Percentiles rank a stretch among this genome's conserved stretches.
phyloP scores from a whole-genome alignment of 2,888 invertebrate species.

The Branchellion lobata region DNA sequence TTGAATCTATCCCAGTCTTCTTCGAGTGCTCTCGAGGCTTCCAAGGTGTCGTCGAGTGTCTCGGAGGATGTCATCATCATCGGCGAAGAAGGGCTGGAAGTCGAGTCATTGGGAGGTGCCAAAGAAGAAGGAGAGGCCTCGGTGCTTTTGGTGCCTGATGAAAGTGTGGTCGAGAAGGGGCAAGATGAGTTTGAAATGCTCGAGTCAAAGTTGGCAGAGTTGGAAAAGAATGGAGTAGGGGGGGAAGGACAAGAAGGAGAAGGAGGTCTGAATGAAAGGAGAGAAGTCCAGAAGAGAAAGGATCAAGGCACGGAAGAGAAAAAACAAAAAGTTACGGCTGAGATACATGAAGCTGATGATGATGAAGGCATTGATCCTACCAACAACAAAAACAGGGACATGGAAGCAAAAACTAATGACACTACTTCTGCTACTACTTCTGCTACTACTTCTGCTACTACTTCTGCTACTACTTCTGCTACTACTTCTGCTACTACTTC shows the following conservation, averaged over 20 bases:
- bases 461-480: too few species aligned
- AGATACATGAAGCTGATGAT: slow-evolving; percentile 15
- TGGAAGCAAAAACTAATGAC: neutral
- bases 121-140: slow-evolving; percentile 10
- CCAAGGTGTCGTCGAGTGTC: neutral
- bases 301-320: too few species aligned
- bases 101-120: neutral
- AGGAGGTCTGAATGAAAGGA: too few species aligned
- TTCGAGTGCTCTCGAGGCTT: neutral
- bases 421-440: too few species aligned
- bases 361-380: neutral
- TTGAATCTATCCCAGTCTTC: neutral
- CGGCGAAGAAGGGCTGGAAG: neutral
- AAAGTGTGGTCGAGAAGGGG: neutral
- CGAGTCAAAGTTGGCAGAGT: neutral
- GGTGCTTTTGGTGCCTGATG: slow-evolving; percentile 4
- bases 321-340: too few species aligned
- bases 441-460: too few species aligned
- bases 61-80: neutral
- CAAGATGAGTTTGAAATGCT: neutral
- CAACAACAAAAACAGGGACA: slow-evolving; percentile 10
- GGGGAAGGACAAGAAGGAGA: neutral
- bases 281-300: too few species aligned
- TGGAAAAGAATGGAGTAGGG: neutral
- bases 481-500: too few species aligned